These are phyloP conservation scores for Sander vitreus DNA, from an alignment of 2,113 vertebrate species.

Conservation along the genomic window DNA sequence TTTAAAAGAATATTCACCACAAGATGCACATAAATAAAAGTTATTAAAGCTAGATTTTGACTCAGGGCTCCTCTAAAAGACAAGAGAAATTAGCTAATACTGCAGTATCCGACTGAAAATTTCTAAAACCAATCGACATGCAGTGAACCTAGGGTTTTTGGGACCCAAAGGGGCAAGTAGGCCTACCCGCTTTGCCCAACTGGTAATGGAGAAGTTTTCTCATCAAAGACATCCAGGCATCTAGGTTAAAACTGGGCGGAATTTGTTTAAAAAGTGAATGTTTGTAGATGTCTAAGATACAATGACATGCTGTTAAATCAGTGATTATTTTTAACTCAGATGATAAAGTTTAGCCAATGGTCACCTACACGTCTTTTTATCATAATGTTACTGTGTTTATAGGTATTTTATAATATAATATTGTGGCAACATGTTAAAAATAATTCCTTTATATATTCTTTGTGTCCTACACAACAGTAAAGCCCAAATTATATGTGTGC, in stretches of 20 bases:
- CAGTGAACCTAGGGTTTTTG: neutral
- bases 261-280: neutral
- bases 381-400: neutral
- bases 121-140: neutral
- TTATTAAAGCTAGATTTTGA: neutral
- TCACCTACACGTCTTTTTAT: neutral
- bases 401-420: neutral
- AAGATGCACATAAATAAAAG: neutral
- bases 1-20: neutral
- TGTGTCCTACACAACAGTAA: no score
- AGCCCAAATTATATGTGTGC: no score
- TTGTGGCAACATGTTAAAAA: neutral
- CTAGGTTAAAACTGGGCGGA: neutral
- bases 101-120: neutral
- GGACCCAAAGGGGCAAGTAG: neutral
- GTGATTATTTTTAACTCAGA: neutral
- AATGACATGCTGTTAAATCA: neutral
- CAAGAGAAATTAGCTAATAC: neutral
- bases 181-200: neutral
- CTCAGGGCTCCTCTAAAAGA: neutral
- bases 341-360: neutral
- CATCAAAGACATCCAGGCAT: neutral
- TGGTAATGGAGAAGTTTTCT: neutral
- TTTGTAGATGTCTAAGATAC: neutral
- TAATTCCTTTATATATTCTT: no score